Base-by-base conservation (phyloP, 92 coral and sea anemone genomes). In the Nematostella vectensis region DNA sequence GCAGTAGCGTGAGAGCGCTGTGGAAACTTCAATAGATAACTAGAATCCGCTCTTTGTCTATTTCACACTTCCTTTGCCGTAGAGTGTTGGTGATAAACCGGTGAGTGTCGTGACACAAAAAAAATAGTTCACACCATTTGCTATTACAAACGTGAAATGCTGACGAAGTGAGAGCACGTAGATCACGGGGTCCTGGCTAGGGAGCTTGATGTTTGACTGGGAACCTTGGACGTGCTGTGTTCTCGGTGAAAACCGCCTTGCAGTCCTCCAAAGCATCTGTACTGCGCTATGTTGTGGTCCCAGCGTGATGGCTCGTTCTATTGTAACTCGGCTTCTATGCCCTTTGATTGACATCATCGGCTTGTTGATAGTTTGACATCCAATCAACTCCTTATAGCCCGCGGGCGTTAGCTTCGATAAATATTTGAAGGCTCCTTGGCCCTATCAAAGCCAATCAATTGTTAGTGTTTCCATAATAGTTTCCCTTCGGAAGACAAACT, bases 341-440 rank as follows among this genome's bases (percentile, higher is more conserved):
- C 54, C 49, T 80, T 85, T 85, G 95, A 85, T 85, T 85, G 95
- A 88, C 95, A 85, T 80, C 80, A 76, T 76, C 63, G 36, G 61
- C 61, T 79, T 85, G 82, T 85, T 85, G 95, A 85, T 80, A 85
- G 61, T 80, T 77, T 68, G 51, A 72, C 72, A 75, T 65, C 95
- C 95, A 85, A 85, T 85, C 95, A 80, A 62, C 63, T 68, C 69
- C 47, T 45, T 29, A 67, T 48, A 39, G 95, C 95, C 95, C 65
- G 87, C 95, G 75, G 95, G 95, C 76, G 54, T 47, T 61, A 66
- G 61, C 71, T 60, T 57, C 69, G 83, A 85, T 85, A 85, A 85
- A 85, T 85, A 85, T 85, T 85, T 85, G 65, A 85, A 87, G 76
- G 79, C 83, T 65, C 58, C 69, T 77, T 85, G 81, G 95, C 58